phyloP scores from a whole-genome alignment of 2,113 vertebrate genomes.

The Thunnus maccoyii region DNA sequence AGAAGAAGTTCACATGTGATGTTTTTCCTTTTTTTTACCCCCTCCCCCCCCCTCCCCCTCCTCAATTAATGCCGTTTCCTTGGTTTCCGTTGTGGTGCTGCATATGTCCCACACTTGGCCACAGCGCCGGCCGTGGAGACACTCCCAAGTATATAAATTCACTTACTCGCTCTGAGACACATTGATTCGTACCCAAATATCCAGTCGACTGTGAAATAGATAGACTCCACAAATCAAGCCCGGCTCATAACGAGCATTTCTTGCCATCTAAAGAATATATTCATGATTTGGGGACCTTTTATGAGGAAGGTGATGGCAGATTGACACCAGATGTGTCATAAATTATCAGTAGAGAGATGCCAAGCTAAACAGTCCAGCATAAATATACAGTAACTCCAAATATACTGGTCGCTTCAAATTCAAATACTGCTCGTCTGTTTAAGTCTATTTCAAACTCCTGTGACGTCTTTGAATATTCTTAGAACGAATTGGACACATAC shows the following conservation, averaged over 20 bases:
- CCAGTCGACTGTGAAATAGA: constrained; percentile 71
- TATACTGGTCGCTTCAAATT: constrained; percentile 92
- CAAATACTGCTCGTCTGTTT: constrained; percentile 92
- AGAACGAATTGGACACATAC: neutral
- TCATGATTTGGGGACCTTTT: constrained; percentile 86
- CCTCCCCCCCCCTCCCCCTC: neutral
- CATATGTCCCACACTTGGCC: constrained; percentile 69
- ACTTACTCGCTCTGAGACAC: constrained; percentile 64
- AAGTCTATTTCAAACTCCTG: constrained; percentile 89
- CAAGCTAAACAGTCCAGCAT: constrained; percentile 95
- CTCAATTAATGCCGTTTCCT: constrained; percentile 67
- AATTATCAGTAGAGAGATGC: constrained; percentile 95
- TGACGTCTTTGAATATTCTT: constrained; percentile 69
- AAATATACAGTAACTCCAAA: constrained; percentile 93
- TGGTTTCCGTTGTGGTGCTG: constrained; percentile 66
- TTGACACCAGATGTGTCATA: constrained; percentile 97
- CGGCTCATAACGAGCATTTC: constrained; percentile 71
- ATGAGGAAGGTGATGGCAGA: constrained; percentile 93
- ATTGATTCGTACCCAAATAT: constrained; percentile 74
- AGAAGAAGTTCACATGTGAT: constrained; percentile 58
- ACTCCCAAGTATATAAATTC: constrained; percentile 73
- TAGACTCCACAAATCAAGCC: constrained; percentile 74
- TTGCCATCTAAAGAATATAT: constrained; percentile 77
- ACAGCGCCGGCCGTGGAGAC: constrained; percentile 56
- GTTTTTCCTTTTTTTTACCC: constrained; percentile 27